phyloP scores from a whole-genome alignment of 2,888 invertebrate genomes.

The Agrochola litura region DNA sequence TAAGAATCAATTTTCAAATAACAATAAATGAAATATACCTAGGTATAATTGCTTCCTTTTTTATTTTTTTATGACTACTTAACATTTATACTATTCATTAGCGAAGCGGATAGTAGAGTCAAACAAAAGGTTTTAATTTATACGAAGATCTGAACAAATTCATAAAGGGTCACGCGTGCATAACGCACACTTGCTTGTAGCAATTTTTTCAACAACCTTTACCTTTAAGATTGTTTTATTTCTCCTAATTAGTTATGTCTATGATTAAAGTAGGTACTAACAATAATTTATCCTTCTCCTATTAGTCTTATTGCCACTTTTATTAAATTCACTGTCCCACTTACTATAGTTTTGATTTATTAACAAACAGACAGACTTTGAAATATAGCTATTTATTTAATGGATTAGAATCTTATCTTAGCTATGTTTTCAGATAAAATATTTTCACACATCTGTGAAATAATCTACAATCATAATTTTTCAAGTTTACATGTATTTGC shows the following conservation, averaged over 20 bases:
- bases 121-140: constrained; percentile 37
- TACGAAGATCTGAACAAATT: constrained; percentile 35
- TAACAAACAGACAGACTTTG: constrained; percentile 9
- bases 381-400: constrained; percentile 25
- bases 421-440: constrained; percentile 31
- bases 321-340: constrained; percentile 11
- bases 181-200: constrained; percentile 30
- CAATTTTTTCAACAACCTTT: constrained; percentile 19
- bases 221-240: constrained; percentile 25
- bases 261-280: constrained; percentile 10
- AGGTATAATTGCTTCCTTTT: not conserved
- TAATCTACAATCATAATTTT: not conserved
- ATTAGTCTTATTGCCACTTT: constrained; percentile 32
- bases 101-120: constrained; percentile 14
- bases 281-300: constrained; percentile 27
- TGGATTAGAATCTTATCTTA: constrained; percentile 22
- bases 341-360: constrained; percentile 43
- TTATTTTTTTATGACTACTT: constrained; percentile 7
- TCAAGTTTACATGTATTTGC: not conserved
- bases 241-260: constrained; percentile 29
- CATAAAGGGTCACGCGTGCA: constrained; percentile 30
- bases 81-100: constrained; percentile 41
- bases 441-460: constrained; percentile 14
- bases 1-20: constrained; percentile 17
- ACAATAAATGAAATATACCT: not conserved